A percentile compares a stretch with the other conserved stretches of the same genome.
phyloP scores from a whole-genome alignment of 2,797 vertebrate species.

The Echeneis naucrates region DNA sequence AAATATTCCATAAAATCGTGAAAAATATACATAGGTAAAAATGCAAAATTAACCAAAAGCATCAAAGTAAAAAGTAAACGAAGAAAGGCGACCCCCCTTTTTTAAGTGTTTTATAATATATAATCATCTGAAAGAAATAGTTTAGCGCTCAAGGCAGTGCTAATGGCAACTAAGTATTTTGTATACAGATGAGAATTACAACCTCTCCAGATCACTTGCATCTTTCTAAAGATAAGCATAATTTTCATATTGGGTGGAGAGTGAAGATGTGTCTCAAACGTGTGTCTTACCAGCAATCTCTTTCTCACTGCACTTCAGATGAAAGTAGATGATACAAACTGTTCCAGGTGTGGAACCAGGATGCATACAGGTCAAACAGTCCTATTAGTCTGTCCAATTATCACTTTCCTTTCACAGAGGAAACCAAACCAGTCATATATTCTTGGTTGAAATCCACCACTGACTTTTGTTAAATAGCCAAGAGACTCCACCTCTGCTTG shows the following conservation, averaged over 20 bases:
- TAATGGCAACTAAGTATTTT: no score
- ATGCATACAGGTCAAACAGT: neutral
- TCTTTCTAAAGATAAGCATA: neutral
- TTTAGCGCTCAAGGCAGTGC: neutral
- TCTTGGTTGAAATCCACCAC: conserved; percentile 15
- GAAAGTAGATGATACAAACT: conserved; percentile 15
- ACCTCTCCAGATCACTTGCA: neutral
- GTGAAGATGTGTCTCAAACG: neutral
- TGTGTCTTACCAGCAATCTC: conserved; percentile 55
- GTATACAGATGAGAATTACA: neutral
- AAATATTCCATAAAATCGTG: no score
- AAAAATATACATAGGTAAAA: no score
- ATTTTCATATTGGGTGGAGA: neutral
- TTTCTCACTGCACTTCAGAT: conserved; percentile 11
- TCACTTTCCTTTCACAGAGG: neutral
- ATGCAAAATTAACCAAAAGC: no score
- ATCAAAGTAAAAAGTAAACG: no score
- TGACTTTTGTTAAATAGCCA: conserved; percentile 48
- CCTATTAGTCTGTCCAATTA: neutral
- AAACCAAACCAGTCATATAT: conserved; percentile 10
- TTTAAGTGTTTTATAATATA: neutral
- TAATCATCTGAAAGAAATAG: neutral
- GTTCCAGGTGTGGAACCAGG: neutral
- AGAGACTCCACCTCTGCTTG: conserved; percentile 68
- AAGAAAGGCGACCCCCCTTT: no score